Evolutionary conservation across 2,888 invertebrate species (phyloP), one percentile per base, ranked within the genome.

Genomic region (Salticus scenicus): DNA sequence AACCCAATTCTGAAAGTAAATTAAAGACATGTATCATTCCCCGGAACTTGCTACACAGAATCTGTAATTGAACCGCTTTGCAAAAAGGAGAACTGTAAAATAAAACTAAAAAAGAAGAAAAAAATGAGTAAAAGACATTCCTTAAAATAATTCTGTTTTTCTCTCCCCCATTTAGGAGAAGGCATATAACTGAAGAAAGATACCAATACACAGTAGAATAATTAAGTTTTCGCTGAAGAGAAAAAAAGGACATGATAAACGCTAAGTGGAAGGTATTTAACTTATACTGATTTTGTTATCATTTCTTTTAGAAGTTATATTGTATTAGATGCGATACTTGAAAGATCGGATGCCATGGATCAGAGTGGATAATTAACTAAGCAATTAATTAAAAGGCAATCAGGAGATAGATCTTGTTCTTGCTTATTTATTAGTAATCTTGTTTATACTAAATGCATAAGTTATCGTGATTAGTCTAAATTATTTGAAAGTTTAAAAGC

Each of bases 1-100:
- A 37, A 69, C 66, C 80, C 67, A 57, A 80, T 72, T 80, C 73
- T 47, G 47, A 63, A 75, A 83, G 82, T 83, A 83, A 83, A 83
- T 83, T 83, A 83, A 83, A 83, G 82, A 66, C 82, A 83, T 83
- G 82, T 71, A 83, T 83, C 82, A 83, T 66, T 70, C 42, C 64
- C 42, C 74, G 30, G 42, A 70, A 81, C 67, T 79, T 47, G 47
- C 66, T 64, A 81, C 74, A 33, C 31, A 57, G 63, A 51, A 69
- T 37, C 76, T 30, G 82, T 83, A 83, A 83, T 83, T 76, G 82
- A 76, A 76, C 82, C 64, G 82, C 74, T 81, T 78, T 72, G 72
- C 70, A 67, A 81, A 74, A 70, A 70, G 81, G 81, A n/a, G n/a
- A n/a, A 75, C 69, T 75, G 75, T 63, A 75, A 70, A 73, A 79